Evolutionary conservation across 2,113 vertebrate species (phyloP).

Genomic region (Phaethornis superciliosus): DNA sequence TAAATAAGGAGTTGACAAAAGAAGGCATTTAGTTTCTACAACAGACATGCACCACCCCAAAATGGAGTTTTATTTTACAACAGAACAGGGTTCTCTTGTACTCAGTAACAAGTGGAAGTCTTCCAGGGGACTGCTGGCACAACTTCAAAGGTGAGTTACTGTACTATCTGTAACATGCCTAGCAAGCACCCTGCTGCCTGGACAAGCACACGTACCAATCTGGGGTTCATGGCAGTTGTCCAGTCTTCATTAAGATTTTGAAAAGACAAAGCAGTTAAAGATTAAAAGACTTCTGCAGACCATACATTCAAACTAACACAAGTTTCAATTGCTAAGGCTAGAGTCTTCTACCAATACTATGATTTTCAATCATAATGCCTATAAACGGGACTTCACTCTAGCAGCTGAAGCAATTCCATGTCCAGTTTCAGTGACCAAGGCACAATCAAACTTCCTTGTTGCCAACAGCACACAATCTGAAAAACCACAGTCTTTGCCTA

Average conservation of each 20-base stretch:
- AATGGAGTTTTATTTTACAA: not conserved
- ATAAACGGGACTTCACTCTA: not conserved
- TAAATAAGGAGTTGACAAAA: not conserved
- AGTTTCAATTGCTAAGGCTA: not conserved
- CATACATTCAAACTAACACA: not conserved
- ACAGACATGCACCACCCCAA: not conserved
- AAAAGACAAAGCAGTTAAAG: not conserved
- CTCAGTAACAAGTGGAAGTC: not conserved
- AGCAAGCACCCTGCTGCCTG: not conserved
- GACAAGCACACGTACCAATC: not conserved
- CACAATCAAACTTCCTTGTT: not conserved
- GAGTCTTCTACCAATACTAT: not conserved
- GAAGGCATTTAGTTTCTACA: not conserved
- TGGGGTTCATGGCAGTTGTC: not conserved
- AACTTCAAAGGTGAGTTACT: not conserved
- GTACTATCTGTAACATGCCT: not conserved
- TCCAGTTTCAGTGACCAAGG: not conserved
- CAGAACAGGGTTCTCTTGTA: not conserved
- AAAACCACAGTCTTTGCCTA: not conserved
- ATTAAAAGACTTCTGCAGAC: not conserved
- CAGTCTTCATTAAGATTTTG: not conserved
- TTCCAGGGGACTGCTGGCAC: not conserved
- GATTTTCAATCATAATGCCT: not conserved
- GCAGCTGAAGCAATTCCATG: not conserved
- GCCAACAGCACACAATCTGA: not conserved